phyloP scores from a whole-genome alignment of 2,888 invertebrate species.

The Platycnemis pennipes region DNA sequence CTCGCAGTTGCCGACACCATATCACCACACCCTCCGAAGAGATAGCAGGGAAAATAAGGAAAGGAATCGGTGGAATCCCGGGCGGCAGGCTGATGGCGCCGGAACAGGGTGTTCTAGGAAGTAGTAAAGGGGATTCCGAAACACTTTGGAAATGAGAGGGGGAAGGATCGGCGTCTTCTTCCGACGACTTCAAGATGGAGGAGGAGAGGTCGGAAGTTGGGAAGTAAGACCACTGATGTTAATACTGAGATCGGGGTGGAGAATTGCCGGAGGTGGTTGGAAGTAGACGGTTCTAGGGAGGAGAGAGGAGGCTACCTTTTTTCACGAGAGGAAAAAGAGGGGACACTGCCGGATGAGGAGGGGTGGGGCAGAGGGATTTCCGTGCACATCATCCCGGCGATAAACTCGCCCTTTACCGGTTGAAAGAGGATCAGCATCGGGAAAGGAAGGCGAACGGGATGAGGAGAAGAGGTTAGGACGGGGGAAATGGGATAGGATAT shows the following conservation, averaged over 20 bases:
- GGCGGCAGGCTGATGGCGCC: conserved; percentile 8
- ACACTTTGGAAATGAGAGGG: conserved; percentile 50
- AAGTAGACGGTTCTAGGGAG: not conserved
- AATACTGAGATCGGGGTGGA: not conserved
- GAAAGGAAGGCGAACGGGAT: not conserved
- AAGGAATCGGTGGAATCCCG: not conserved
- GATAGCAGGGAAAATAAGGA: not conserved
- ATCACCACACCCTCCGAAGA: not conserved
- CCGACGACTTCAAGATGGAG: not conserved
- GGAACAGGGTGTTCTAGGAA: not conserved
- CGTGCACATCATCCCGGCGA: conserved; percentile 24
- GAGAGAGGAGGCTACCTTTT: not conserved
- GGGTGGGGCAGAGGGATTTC: conserved; percentile 29
- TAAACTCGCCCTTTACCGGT: conserved; percentile 57
- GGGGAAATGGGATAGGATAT: not conserved
- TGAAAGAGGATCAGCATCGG: conserved; percentile 65
- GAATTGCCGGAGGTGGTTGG: not conserved
- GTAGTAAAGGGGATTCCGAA: conserved; percentile 39
- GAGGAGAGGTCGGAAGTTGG: not conserved
- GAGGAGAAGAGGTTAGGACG: not conserved
- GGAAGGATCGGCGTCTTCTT: conserved; percentile 40
- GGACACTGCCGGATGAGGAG: not conserved
- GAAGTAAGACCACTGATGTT: conserved; percentile 8
- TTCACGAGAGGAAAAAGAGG: conserved; percentile 21
- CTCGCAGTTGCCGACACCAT: not conserved